Conservation (phyloP, 2,888 invertebrate genomes). For the Idaea straminata region DNA sequence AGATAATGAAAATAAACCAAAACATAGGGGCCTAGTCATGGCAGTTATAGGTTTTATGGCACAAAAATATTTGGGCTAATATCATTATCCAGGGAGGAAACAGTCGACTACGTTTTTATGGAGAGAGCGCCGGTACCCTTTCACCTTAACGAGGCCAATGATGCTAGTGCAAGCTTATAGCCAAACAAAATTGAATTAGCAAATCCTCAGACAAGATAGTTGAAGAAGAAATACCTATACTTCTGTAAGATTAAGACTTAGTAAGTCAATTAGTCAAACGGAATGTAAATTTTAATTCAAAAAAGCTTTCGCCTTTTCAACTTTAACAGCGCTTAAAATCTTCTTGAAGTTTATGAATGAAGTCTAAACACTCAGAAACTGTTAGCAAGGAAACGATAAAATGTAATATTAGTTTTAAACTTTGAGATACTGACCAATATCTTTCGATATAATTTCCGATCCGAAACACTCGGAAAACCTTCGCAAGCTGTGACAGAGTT, state of each 20-base stretch:
- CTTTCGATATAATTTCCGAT: conserved; percentile 24
- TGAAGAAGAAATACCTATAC: not conserved
- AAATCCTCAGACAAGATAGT: not conserved
- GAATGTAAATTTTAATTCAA: not conserved
- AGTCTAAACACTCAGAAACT: not conserved
- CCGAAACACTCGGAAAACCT: conserved; percentile 22
- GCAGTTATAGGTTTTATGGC: no score
- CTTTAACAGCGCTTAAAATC: not conserved
- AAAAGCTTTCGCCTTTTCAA: not conserved
- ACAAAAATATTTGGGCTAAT: no score
- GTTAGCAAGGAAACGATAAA: not conserved
- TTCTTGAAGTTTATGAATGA: not conserved
- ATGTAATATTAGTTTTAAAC: not conserved
- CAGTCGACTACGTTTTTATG: no score
- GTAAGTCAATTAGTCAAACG: not conserved
- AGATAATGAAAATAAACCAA: no score
- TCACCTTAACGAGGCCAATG: no score
- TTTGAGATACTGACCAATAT: conserved; percentile 13
- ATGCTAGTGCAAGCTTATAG: not conserved
- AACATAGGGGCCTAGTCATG: no score
- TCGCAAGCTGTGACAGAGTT: conserved; percentile 34
- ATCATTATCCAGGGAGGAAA: no score
- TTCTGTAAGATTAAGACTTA: not conserved
- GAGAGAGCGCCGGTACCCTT: no score
- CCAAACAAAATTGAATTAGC: not conserved